Base-by-base conservation (phyloP, 1,140 invertebrate species). In the Neodiprion lecontei region DNA sequence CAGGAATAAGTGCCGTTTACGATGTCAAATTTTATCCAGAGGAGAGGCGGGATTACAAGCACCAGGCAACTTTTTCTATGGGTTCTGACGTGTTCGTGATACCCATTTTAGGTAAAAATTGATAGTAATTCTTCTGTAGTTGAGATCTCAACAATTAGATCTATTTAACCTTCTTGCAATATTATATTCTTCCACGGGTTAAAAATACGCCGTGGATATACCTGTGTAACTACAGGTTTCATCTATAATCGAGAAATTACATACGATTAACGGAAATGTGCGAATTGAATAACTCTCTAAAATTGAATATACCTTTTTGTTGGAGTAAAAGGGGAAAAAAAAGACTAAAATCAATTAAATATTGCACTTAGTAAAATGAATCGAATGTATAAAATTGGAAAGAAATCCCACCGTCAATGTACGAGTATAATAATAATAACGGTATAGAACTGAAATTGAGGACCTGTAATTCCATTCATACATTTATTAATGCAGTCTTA, bases 1-100 rank as follows among this genome's bases (percentile, higher is more conserved):
- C 88, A 47, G 89, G 89, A 72, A 86, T 89, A 78, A 75, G 79
- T 21, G 77, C 78, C 48, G 66, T 76, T 65, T 84, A 87, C 53
- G 82, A 79, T 10, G 74, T 88, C 1, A 81, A 79, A 61, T 89
- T 89, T 79, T 72, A n/a, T 21, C 82, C 88, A 0, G 79, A 83
- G 11, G 79, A 83, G 10, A 77, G 76, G 7, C 74, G 74, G 65
- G 88, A 89, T 77, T 88, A 89, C 70, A 70, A 81, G 8, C 83
- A 87, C 76, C 61, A 82, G 67, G 72, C 86, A 4, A 79, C 68
- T 8, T 84, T 89, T 73, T 40, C 75, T 8, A 86, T 84, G 2
- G 84, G 87, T 49, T 28, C 9, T 4, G 84, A 82, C 65, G 69
- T 69, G 21, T 78, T 88, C n/a, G 72, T 7, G 0, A 74, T 89